phyloP scores from a whole-genome alignment of 2,113 vertebrate species.

The Piaya cayana region DNA sequence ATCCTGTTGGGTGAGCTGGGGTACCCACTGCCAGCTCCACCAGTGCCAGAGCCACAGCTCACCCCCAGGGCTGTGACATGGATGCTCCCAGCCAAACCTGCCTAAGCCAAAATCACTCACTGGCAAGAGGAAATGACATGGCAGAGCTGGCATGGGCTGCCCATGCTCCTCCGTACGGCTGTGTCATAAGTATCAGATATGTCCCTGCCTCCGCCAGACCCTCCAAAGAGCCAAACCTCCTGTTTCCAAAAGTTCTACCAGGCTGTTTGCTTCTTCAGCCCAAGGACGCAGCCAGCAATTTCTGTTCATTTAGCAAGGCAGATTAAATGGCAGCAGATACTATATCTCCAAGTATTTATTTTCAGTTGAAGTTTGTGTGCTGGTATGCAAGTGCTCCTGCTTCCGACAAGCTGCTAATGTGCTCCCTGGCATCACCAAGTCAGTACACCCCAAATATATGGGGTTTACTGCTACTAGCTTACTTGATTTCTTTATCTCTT shows the following conservation, averaged over 20 bases:
- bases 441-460: rapidly evolving
- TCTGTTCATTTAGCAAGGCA: neutral
- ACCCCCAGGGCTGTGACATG: rapidly evolving
- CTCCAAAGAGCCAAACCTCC: neutral
- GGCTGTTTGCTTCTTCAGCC: neutral
- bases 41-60: neutral
- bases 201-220: neutral
- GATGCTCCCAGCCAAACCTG: neutral
- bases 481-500: neutral
- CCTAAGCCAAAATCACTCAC: neutral
- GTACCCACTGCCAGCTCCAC: neutral
- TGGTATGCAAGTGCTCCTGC: neutral
- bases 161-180: rapidly evolving
- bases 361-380: neutral
- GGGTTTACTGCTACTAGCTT: neutral
- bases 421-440: neutral
- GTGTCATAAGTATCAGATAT: neutral
- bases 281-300: neutral
- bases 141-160: neutral
- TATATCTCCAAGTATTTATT: neutral
- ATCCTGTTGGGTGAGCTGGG: neutral
- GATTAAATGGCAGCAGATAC: neutral
- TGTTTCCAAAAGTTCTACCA: neutral
- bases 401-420: neutral
- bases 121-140: neutral